These are phyloP conservation scores for Poecilus cupreus DNA, from an alignment of 2,888 invertebrate genomes.

Conservation along the genomic window DNA sequence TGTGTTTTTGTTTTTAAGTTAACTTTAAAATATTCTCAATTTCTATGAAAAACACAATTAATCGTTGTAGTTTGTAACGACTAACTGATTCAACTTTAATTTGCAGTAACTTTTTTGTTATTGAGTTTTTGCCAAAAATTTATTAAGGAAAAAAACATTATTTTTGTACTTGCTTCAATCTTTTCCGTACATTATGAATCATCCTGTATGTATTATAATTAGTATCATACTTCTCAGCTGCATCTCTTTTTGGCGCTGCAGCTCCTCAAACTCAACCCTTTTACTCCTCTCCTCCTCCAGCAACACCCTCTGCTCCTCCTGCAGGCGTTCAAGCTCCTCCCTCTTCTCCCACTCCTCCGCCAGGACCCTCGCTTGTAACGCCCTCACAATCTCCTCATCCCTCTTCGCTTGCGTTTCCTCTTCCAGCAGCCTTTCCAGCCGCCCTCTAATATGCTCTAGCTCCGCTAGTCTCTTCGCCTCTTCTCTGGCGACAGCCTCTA, in stretches of 20 bases:
- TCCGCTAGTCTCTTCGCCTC: constrained; percentile 84
- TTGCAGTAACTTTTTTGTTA: too few relatives aligned
- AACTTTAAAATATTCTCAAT: too few relatives aligned
- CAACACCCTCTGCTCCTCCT: constrained; percentile 83
- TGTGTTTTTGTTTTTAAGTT: too few relatives aligned
- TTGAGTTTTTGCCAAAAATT: too few relatives aligned
- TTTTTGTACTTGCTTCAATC: too few relatives aligned
- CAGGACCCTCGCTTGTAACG: constrained; percentile 82
- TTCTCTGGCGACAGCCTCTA: constrained; percentile 81
- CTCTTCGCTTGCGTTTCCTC: constrained; percentile 90
- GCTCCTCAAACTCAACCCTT: constrained; percentile 82
- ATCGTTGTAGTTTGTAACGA: too few relatives aligned
- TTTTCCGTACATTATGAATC: too few relatives aligned
- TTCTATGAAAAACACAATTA: too few relatives aligned
- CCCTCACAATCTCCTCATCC: constrained; percentile 88
- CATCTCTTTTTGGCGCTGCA: constrained; percentile 82
- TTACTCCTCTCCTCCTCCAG: constrained; percentile 85
- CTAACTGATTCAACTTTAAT: too few relatives aligned
- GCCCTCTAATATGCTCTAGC: constrained; percentile 81
- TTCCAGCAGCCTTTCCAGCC: constrained; percentile 82
- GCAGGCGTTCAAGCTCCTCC: constrained; percentile 86
- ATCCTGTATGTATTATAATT: too few relatives aligned
- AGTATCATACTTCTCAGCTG: constrained; percentile 78
- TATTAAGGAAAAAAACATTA: too few relatives aligned
- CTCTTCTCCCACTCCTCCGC: constrained; percentile 90